Evolutionary conservation across 1,140 invertebrate genomes (phyloP), one percentile per base, ranked within the genome.

Genomic region (Chrysomallon squamiferum): DNA sequence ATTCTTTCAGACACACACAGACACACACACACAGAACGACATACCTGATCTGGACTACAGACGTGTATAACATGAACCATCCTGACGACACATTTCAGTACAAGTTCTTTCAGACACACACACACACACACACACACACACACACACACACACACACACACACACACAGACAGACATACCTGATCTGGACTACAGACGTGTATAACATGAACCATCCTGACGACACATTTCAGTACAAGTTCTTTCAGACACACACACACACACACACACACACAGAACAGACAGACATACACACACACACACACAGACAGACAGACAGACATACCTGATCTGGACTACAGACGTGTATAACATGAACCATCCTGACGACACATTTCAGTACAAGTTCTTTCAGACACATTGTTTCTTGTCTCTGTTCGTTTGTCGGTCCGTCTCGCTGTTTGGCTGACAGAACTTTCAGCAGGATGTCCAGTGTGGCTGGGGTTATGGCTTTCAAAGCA

Each of bases 41-140:
- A 79, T 71, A 90, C 89, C 87, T 89, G 87, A 83, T 89, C 89
- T 38, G 88, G 87, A 81, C 87, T 87, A 74, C 86, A 88, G 69
- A 83, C 85, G 64, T 88, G 86, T 58, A 90, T 80, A 30, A 88
- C 86, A 69, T 88, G 86, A 20, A 89, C 84, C 87, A 90, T 89
- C n/a, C 86, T 76, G 9, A 87, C 84, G 64, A 89, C 88, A 75
- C 88, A 89, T 68, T 87, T 86, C 18, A 89, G 77, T 18, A 87
- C 87, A 5, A 86, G 76, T 38, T 76, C 64, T 38, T 87, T 85
- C 66, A 71, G 82, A 78, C 59, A 83, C 76, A 79, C 79, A 69
- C 67, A 82, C 79, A 67, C 86, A n/a, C n/a, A n/a, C n/a, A n/a
- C n/a, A n/a, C n/a, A n/a, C n/a, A n/a, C n/a, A n/a, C n/a, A n/a